phyloP scores from a whole-genome alignment of 2,888 invertebrate genomes.

The Pristionchus japonicus region DNA sequence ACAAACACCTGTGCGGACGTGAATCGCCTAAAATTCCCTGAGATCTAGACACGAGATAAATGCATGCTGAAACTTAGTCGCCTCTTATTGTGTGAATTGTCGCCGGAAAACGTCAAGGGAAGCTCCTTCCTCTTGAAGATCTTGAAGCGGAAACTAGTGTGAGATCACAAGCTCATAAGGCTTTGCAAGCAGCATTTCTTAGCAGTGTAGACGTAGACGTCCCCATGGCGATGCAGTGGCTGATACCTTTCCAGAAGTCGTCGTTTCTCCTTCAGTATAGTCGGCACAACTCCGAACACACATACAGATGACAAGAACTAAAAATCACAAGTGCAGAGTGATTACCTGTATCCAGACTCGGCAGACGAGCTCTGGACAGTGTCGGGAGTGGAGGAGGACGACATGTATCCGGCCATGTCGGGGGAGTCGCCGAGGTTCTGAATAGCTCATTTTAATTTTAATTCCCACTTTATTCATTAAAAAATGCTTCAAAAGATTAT shows the following conservation, averaged over 20 bases:
- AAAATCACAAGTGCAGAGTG: not conserved
- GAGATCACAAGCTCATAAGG: not conserved
- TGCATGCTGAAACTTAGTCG: not conserved
- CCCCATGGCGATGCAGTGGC: too few species aligned
- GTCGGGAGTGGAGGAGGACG: slow-evolving; percentile 68
- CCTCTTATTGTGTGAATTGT: not conserved
- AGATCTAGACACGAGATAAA: not conserved
- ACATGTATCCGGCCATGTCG: slow-evolving; percentile 54
- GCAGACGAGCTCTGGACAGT: slow-evolving; percentile 59
- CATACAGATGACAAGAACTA: too few species aligned
- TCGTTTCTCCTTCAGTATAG: not conserved
- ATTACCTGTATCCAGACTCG: slow-evolving; percentile 61
- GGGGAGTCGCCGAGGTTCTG: slow-evolving; percentile 25
- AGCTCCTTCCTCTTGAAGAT: too few species aligned
- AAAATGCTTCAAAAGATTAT: too few species aligned
- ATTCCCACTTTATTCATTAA: slow-evolving; percentile 55
- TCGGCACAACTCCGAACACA: too few species aligned
- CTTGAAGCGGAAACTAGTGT: not conserved
- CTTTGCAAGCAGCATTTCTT: too few species aligned
- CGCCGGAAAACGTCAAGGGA: too few species aligned
- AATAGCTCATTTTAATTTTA: slow-evolving; percentile 46
- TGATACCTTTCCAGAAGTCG: too few species aligned
- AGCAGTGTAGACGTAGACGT: too few species aligned
- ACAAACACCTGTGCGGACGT: not conserved
- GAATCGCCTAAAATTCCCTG: not conserved